Evolutionary conservation across 2,113 vertebrate genomes (phyloP).

Genomic region (Bujurquina vittata): DNA sequence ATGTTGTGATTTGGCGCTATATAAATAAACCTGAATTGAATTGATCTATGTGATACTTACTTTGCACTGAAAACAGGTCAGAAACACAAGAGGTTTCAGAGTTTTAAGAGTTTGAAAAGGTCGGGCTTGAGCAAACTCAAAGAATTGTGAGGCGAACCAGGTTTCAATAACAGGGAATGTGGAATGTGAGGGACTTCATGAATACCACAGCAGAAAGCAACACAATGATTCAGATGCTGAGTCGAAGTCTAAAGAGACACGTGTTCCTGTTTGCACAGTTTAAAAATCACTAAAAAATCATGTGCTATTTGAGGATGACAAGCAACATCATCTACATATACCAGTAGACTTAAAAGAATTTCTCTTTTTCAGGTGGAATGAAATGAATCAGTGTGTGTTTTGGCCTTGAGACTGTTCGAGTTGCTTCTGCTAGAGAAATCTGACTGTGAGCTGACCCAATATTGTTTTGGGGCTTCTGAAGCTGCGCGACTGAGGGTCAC

Average conservation of each 20-base stretch:
- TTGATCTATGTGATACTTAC: not conserved
- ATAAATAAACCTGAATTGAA: too few relatives aligned
- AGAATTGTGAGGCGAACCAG: not conserved
- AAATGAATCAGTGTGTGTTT: not conserved
- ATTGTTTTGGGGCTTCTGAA: conserved; percentile 37
- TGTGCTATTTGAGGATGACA: not conserved
- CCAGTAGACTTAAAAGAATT: not conserved
- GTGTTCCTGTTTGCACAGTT: not conserved
- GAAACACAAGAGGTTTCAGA: not conserved
- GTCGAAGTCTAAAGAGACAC: not conserved
- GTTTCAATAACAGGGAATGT: conserved; percentile 7
- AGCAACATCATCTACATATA: not conserved
- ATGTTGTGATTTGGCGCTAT: too few relatives aligned
- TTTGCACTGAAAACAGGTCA: not conserved
- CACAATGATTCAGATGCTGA: conserved; percentile 21
- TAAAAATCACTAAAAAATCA: conserved; percentile 6
- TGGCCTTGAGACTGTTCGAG: not conserved
- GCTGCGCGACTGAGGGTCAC: conserved; percentile 25
- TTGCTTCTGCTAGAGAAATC: conserved; percentile 14
- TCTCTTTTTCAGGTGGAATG: not conserved
- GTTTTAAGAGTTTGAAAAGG: not conserved
- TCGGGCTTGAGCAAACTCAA: not conserved
- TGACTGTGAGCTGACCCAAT: conserved; percentile 27
- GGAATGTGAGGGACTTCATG: conserved; percentile 20
- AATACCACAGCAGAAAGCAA: conserved; percentile 1